Conservation (phyloP, 2,113 vertebrate species). For the Microtus pennsylvanicus region DNA sequence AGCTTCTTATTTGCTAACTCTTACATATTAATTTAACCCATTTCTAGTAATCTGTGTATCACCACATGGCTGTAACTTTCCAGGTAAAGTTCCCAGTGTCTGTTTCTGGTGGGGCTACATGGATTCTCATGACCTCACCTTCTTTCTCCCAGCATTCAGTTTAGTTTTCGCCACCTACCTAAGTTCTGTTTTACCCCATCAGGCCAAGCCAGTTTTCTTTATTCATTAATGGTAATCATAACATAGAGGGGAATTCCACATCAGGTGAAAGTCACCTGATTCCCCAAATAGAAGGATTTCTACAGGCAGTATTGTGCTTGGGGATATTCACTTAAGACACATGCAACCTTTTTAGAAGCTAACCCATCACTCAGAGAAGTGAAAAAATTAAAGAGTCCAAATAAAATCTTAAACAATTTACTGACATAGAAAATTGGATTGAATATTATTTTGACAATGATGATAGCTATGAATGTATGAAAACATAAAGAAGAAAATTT, state of each 20-base stretch:
- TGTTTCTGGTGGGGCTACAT: too few species aligned
- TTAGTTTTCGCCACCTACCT: too few species aligned
- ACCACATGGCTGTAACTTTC: rapidly evolving
- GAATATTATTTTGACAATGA: constrained; percentile 46
- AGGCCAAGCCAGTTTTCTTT: too few species aligned
- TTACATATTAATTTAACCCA: too few species aligned
- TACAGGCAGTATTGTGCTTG: neutral
- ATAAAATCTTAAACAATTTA: constrained; percentile 66
- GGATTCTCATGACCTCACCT: too few species aligned
- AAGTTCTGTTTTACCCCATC: too few species aligned
- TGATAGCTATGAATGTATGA: constrained; percentile 42
- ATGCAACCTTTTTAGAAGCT: constrained; percentile 6
- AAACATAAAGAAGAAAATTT: constrained; percentile 55
- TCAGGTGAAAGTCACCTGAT: rapidly evolving
- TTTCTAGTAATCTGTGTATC: too few species aligned
- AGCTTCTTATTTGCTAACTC: too few species aligned
- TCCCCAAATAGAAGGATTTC: neutral
- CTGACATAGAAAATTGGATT: constrained; percentile 58
- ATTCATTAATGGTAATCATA: too few species aligned
- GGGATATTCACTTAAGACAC: constrained; percentile 20
- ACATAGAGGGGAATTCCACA: too few species aligned
- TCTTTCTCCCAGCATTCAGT: too few species aligned
- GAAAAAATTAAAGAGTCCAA: constrained; percentile 33
- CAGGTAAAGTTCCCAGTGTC: too few species aligned
- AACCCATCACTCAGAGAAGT: constrained; percentile 23